A percentile compares a stretch with the other conserved stretches of the same genome.
These are phyloP conservation scores for Rhabdornis inornatus DNA, from an alignment of 2,113 vertebrate genomes.

Conservation along the genomic window DNA sequence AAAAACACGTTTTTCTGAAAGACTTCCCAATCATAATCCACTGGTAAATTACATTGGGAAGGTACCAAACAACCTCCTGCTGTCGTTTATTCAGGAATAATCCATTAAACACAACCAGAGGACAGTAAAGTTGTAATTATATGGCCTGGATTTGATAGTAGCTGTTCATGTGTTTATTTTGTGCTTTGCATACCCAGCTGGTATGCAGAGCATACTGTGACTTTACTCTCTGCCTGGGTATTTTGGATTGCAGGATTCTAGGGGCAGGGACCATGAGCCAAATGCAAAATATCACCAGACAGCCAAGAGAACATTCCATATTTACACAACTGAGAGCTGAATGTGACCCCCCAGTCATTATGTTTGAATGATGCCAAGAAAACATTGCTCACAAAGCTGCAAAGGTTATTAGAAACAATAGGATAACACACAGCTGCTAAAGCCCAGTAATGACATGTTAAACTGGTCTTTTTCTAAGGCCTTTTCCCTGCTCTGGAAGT, in stretches of 20 bases:
- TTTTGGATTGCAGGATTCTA: conserved; percentile 1
- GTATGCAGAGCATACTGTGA: not conserved
- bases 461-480: conserved; percentile 20
- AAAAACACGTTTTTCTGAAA: not conserved
- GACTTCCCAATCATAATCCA: not conserved
- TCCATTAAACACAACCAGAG: not conserved
- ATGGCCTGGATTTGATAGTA: not conserved
- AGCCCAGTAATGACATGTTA: not conserved
- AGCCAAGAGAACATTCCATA: conserved; percentile 34
- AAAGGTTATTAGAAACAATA: conserved; percentile 39
- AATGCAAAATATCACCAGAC: conserved; percentile 23
- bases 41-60: not conserved
- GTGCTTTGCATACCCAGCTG: not conserved
- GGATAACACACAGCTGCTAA: conserved; percentile 37
- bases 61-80: not conserved
- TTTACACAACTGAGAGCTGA: conserved; percentile 38
- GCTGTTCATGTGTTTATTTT: not conserved
- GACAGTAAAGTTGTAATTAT: not conserved
- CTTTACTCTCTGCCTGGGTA: not conserved
- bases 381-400: conserved; percentile 18
- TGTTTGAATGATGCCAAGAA: conserved; percentile 32
- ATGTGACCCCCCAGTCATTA: conserved; percentile 27
- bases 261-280: conserved; percentile 11
- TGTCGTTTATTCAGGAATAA: not conserved
- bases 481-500: not conserved